Conservation (phyloP, 2,888 invertebrate genomes). For the Philereme vetulata region DNA sequence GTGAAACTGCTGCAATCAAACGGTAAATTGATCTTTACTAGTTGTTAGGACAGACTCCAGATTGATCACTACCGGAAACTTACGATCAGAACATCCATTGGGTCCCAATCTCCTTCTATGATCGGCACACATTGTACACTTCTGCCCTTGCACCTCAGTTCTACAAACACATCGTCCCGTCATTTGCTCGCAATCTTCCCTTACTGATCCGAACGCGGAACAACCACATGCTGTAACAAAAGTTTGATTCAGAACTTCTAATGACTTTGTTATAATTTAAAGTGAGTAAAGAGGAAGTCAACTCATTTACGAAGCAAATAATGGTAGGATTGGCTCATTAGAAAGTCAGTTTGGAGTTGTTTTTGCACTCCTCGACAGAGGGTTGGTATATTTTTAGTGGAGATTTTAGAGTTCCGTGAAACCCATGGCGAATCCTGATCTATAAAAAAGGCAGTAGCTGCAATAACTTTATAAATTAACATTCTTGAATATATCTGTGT, state of each 20-base stretch:
- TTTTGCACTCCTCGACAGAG: too few relatives aligned
- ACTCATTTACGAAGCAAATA: constrained; percentile 2
- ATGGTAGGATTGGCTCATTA: constrained; percentile 14
- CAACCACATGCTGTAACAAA: constrained; percentile 91
- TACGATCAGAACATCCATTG: constrained; percentile 84
- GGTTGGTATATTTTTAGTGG: too few relatives aligned
- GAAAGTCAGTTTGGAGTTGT: constrained; percentile 9
- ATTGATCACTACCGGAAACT: constrained; percentile 42
- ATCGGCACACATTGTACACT: constrained; percentile 92
- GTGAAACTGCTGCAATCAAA: too few relatives aligned
- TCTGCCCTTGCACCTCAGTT: constrained; percentile 92
- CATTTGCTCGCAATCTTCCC: constrained; percentile 97
- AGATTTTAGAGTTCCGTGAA: too few relatives aligned
- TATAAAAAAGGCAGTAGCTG: too few relatives aligned
- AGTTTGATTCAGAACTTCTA: neutral
- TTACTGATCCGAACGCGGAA: constrained; percentile 92
- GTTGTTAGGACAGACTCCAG: too few relatives aligned
- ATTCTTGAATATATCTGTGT: too few relatives aligned
- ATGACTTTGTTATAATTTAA: neutral
- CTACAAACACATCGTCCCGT: constrained; percentile 95
- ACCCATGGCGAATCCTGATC: too few relatives aligned
- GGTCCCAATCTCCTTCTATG: constrained; percentile 90
- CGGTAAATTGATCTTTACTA: too few relatives aligned
- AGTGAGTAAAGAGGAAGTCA: neutral
- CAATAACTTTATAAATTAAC: too few relatives aligned